Evolutionary conservation across 2,113 vertebrate genomes (phyloP), one percentile per base, ranked within the genome.

Genomic region (Eleginops maclovinus): DNA sequence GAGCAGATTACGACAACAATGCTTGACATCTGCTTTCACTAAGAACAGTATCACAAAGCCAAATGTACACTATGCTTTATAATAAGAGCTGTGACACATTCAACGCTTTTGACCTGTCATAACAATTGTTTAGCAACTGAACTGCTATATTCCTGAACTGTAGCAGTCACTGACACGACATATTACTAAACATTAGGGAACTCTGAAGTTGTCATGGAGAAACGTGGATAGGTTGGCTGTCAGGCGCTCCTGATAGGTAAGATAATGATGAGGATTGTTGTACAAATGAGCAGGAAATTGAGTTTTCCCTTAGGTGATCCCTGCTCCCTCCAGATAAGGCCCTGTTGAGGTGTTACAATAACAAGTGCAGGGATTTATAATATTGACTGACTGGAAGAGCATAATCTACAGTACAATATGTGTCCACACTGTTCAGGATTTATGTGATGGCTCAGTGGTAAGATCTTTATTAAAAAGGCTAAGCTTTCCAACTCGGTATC

Each of bases 271-370:
- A 77, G 58, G 61, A 82, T 88, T 90, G 87, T 79, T 83, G 68
- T 82, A 88, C 84, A 92, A 87, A 93, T 83, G 83, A 90, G 81
- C 78, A 83, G 83, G 85, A 89, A 89, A 92, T 90, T 88, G 82
- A 87, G 83, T 92, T 90, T 89, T 83, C 74, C 81, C 78, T 26
- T 53, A 77, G 72, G 74, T 90, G 89, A 92, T 92, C 77, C 69
- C 82, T 91, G 83, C 71, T 76, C 83, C 71, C 46, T 75, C 40
- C 41, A 88, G 92, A 94, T 93, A 91, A 91, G 85, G 54, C 44
- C 46, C 58, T 50, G 61, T 87, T 79, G 77, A 90, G 36, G 70
- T 40, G 31, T 61, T 67, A 85, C 84, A 86, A 83, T 80, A 82
- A 88, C 79, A 85, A 82, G 75, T 71, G 58, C 71, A 70, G 41